Evolutionary conservation across 2,797 vertebrate genomes (phyloP), one percentile per base, ranked within the genome.

Genomic region (Centropyge bicolor): DNA sequence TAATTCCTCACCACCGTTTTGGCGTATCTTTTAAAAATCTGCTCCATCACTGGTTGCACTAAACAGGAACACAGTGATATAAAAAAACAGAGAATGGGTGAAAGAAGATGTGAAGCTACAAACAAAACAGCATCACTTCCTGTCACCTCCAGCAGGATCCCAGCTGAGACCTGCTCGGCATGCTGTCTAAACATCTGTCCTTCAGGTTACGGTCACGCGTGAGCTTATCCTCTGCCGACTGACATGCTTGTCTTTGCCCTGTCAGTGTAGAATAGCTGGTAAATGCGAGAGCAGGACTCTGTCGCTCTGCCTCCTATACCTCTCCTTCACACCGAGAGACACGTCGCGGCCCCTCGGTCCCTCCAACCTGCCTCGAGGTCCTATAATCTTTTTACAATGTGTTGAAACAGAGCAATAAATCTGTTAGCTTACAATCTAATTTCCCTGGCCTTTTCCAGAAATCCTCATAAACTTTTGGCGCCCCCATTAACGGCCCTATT

Each of bases 321-420:
- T 84, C 87, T 88, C 84, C 86, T 85, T 83, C 89, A 85, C 91
- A 88, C 82, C 2, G 43, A 82, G 80, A 83, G 89, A 90, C 89
- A 85, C 70, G 70, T 61, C 19, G 36, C 73, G 3, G 78, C 89
- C 83, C 84, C 82, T 55, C 86, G 63, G 86, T 83, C 93, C 92
- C 92, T 90, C 84, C 91, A 91, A 90, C 90, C 88, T 89, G 92
- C 92, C 92, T 92, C n/a, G 14, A 93, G 96, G 97, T 97, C 95
- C 95, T 97, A 96, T 95, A 95, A 95, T 97, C 93, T 97, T 97
- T 98, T 97, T 98, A 97, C 96, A 97, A 96, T 97, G 97, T 98
- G 97, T 98, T 98, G 97, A 97, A 98, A 98, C 97, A 97, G 96
- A 96, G 97, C 96, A 97, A 99, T 99, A 98, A 99, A 99, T 99